Evolutionary conservation across 2,888 invertebrate genomes (phyloP), one percentile per base, ranked within the genome.

Genomic region (Steinernema hermaphroditum): DNA sequence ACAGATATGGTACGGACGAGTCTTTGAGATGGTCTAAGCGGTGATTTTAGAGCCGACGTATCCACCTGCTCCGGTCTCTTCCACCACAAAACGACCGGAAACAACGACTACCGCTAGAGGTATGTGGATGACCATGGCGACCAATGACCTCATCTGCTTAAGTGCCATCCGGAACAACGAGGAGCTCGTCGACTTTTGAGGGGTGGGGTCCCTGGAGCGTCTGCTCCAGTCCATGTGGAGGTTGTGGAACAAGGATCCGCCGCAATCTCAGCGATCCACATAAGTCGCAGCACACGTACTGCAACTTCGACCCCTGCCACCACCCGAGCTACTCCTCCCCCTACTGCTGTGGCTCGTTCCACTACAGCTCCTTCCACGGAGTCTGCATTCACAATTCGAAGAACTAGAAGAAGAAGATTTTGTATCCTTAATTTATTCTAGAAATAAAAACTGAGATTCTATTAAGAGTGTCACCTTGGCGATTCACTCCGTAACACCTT

Each of bases 171-270:
- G 29, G n/a, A n/a, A n/a, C n/a, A n/a, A n/a, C n/a, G n/a, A n/a
- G n/a, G n/a, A n/a, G n/a, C n/a, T n/a, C n/a, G n/a, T n/a, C n/a
- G n/a, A n/a, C n/a, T n/a, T n/a, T n/a, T n/a, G n/a, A n/a, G n/a
- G n/a, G n/a, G 49, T 82, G 81, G 81, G 80, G 80, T 50, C 78
- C 74, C 57, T 82, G 80, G 80, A 77, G 77, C 43, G 68, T 68
- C 1, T 82, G 82, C 68, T 77, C 78, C 4, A 76, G 78, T 12
- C 75, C 81, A 14, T 82, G 82, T 54, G 82, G 82, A 74, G 82
- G 82, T 19, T 82, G 82, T 57, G 82, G 82, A 41, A 78, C 74
- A 8, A 43, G 77, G 50, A 73, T 74, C 29, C 72, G 82, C 72
- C 73, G 79, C 12, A 62, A 80, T 14, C 16, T 46, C 46, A 46